A percentile compares a stretch with the other conserved stretches of the same genome.
Evolutionary conservation across 92 coral and sea anemone genomes (phyloP).

Genomic region (Palythoa heliodiscus): DNA sequence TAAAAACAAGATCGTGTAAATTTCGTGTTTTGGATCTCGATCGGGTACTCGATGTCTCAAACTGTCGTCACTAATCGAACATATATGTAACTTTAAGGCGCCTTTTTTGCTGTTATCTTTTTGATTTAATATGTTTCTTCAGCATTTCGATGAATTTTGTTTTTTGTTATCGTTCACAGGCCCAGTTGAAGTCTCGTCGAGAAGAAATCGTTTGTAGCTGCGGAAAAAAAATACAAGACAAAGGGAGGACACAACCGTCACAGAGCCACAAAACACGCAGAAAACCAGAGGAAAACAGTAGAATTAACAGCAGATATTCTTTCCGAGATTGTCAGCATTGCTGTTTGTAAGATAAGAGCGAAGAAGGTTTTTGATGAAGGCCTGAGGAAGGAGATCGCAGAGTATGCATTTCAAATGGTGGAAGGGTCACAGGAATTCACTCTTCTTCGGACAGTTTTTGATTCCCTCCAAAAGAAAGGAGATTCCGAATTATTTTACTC

Average conservation of each 20-base stretch:
- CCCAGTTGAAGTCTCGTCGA: conserved; percentile 13
- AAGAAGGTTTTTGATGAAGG: background rate
- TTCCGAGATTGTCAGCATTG: background rate
- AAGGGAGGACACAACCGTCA: conserved; percentile 7
- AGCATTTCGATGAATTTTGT: background rate
- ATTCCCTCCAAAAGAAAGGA: conserved; percentile 25
- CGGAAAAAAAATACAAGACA: conserved; percentile 51
- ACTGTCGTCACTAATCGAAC: background rate
- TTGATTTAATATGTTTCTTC: background rate
- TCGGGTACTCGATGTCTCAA: too few species aligned
- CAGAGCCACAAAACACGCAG: conserved; percentile 46
- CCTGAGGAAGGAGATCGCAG: background rate
- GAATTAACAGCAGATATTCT: background rate
- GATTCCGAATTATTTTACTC: conserved; percentile 59
- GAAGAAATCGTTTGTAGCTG: conserved; percentile 48
- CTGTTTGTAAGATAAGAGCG: background rate
- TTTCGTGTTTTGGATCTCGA: too few species aligned
- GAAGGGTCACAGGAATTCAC: conserved; percentile 37
- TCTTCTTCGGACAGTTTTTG: background rate
- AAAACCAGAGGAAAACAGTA: conserved; percentile 45
- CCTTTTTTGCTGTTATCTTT: conserved; percentile 37
- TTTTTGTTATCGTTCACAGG: conserved; percentile 48
- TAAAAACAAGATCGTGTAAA: too few species aligned
- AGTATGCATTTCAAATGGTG: conserved; percentile 26
- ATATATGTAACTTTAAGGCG: conserved; percentile 7